Base-by-base conservation (phyloP, 2,888 invertebrate genomes). In the Ichneumoninae sp. region DNA sequence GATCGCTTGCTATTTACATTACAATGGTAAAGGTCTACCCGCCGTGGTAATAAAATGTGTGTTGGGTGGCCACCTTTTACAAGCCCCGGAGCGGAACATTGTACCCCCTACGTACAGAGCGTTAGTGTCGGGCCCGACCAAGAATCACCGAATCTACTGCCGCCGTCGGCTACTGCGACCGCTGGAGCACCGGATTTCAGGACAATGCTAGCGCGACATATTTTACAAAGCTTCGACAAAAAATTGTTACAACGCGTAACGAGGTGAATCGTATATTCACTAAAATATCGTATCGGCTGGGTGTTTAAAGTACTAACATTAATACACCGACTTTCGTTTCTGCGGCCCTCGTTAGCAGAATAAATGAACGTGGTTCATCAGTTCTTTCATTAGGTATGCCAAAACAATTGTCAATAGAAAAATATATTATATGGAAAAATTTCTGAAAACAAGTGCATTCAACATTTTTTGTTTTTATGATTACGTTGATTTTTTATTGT, bases 1-100 rank as follows among this genome's bases (percentile, higher is more conserved):
- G 81, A 87, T 87, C 86, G 80, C 80, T 68, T 47, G 83, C 80
- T 87, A 87, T 87, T 87, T 87, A 86, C 86, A 87, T 87, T 87
- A 87, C 87, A 87, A 87, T 87, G 87, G 86, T 83, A 83, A 87
- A 87, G 87, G 87, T 87, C 84, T 86, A 80, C 68, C 83, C 76
- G 68, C 47, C 30, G 62, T 78, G 60, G 86, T 77, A 86, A 86
- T 87, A 87, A 87, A 87, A 87, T 84, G 86, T 86, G 74, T 87
- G 87, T 84, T 77, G 81, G 75, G 80, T 70, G 82, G 80, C 79
- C 83, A 87, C 85, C 85, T 87, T 86, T 85, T 85, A 87, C 83
- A 87, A 84, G 85, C 74, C 83, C 76, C 66, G 76, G 70, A 75
- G 77, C 82, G 76, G 52, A 84, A 87, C 82, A 76, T 82, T 82